These are phyloP conservation scores for Scelioninae gen. 1 DNA, from an alignment of 2,888 invertebrate species.

Conservation along the genomic window DNA sequence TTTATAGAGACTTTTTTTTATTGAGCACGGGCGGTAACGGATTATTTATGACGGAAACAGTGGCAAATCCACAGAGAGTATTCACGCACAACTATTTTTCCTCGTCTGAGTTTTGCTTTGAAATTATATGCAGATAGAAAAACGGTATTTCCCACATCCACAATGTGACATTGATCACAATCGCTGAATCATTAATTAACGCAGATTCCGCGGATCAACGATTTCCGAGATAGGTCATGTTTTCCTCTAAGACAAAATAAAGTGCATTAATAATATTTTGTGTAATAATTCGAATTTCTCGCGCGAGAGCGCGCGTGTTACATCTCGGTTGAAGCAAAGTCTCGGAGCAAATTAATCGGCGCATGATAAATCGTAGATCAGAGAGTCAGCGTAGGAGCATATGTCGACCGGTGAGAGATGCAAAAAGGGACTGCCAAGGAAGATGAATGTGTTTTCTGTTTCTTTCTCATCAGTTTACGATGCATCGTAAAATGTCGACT, in stretches of 20 bases:
- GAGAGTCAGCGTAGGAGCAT: conserved; percentile 65
- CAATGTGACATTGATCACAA: neutral
- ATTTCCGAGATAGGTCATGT: conserved; percentile 34
- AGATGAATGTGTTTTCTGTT: conserved; percentile 79
- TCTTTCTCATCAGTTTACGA: conserved; percentile 70
- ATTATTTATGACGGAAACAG: conserved; percentile 41
- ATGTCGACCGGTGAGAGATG: conserved; percentile 70
- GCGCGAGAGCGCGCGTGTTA: conserved; percentile 45
- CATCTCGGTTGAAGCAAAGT: conserved; percentile 68
- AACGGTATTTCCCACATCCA: neutral
- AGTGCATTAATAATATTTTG: conserved; percentile 62
- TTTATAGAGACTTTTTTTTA: conserved; percentile 14
- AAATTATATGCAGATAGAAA: conserved; percentile 8
- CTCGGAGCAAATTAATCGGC: conserved; percentile 81
- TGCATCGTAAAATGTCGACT: conserved; percentile 65
- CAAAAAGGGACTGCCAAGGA: conserved; percentile 79
- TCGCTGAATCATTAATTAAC: conserved; percentile 53
- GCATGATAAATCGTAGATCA: conserved; percentile 80
- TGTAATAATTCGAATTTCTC: conserved; percentile 53
- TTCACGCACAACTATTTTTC: conserved; percentile 25
- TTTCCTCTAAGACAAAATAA: conserved; percentile 52
- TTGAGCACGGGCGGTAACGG: neutral
- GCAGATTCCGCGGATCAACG: conserved; percentile 36
- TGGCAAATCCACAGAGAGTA: conserved; percentile 19
- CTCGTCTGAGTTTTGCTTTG: conserved; percentile 3